These are phyloP conservation scores for Eumeta japonica DNA, from an alignment of 1,140 invertebrate genomes.

Conservation along the genomic window DNA sequence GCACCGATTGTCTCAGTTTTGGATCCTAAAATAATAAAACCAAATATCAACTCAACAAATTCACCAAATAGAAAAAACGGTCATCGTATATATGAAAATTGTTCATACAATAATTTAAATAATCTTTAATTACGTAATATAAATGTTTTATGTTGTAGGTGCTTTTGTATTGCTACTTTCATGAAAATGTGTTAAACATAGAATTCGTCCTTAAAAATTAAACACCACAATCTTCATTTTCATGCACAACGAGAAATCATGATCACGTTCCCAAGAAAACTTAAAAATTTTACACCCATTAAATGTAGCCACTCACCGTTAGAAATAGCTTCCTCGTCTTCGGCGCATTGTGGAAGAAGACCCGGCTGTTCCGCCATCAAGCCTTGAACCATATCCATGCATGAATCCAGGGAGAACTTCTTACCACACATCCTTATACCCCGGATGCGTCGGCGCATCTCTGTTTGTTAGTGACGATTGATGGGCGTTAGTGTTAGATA, in stretches of 20 bases:
- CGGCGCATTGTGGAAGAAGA: conserved; percentile 60
- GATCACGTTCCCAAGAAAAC: background rate
- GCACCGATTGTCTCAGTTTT: too few species aligned
- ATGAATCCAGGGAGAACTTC: conserved; percentile 85
- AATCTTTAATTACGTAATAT: too few species aligned
- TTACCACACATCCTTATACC: conserved; percentile 84
- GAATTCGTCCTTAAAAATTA: too few species aligned
- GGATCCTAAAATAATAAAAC: too few species aligned
- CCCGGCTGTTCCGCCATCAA: conserved; percentile 49
- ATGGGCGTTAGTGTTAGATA: background rate
- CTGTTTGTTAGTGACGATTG: conserved; percentile 17
- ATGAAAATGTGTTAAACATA: too few species aligned
- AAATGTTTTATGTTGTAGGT: too few species aligned
- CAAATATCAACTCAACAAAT: too few species aligned
- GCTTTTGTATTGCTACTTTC: too few species aligned
- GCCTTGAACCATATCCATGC: conserved; percentile 85
- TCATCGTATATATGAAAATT: too few species aligned
- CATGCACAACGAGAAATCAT: background rate
- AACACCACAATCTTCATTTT: background rate
- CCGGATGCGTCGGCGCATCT: conserved; percentile 76
- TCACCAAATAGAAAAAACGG: too few species aligned
- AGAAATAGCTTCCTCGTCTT: conserved; percentile 54
- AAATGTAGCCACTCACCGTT: conserved; percentile 42
- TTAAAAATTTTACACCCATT: too few species aligned
- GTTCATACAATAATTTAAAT: too few species aligned